Percentiles rank a stretch among this genome's conserved stretches.
phyloP scores from a whole-genome alignment of 2,888 invertebrate genomes.

The Choristoneura rosaceana region DNA sequence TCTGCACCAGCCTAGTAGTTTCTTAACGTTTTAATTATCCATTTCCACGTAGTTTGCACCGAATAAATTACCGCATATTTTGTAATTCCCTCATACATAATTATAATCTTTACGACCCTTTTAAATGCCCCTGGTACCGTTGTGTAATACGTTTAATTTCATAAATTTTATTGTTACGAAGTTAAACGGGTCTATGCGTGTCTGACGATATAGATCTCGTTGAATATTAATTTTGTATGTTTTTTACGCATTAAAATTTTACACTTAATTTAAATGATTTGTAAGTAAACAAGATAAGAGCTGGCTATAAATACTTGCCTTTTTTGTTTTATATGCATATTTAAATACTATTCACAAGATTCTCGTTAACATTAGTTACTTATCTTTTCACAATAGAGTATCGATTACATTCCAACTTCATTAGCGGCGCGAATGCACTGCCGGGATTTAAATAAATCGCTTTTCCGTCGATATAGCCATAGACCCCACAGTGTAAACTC shows the following conservation, averaged over 20 bases:
- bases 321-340: neutral
- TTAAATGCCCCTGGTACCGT: conserved; percentile 29
- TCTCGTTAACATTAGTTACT: neutral
- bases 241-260: conserved; percentile 10
- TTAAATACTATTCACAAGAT: neutral
- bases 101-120: conserved; percentile 32
- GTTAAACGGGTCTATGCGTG: conserved; percentile 12
- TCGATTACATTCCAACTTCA: too few relatives aligned
- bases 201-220: conserved; percentile 25
- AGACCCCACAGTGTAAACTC: too few relatives aligned
- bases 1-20: conserved; percentile 20
- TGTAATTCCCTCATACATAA: conserved; percentile 22
- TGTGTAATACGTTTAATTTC: conserved; percentile 26
- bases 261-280: conserved; percentile 13
- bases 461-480: too few relatives aligned
- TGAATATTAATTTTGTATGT: neutral
- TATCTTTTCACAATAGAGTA: too few relatives aligned
- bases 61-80: conserved; percentile 36
- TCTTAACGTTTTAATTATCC: conserved; percentile 34
- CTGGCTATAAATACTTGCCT: neutral
- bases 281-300: neutral
- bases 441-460: too few relatives aligned
- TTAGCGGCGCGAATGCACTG: too few relatives aligned
- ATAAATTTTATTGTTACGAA: conserved; percentile 28
- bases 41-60: conserved; percentile 34